Percentiles rank a stretch among this genome's conserved stretches.
phyloP scores from a whole-genome alignment of 2,113 vertebrate species.

The Sinocyclocheilus maitianheensis region DNA sequence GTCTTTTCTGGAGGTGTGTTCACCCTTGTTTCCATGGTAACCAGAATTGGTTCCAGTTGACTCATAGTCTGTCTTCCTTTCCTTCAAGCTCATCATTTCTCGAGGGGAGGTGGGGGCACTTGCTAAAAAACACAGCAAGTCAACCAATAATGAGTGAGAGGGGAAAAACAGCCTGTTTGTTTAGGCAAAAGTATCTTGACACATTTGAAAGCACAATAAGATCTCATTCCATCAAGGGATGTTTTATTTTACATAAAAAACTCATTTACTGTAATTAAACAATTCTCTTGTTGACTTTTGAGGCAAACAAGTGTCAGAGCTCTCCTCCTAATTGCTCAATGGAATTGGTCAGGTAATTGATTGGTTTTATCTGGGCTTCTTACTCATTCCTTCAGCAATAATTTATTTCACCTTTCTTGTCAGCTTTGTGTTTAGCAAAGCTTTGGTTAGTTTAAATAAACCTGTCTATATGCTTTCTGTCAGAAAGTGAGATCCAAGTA shows the following conservation, averaged over 20 bases:
- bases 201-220: conserved; percentile 8
- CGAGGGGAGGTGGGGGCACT: conserved; percentile 96
- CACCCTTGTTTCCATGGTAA: conserved; percentile 93
- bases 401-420: conserved; percentile 26
- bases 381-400: not conserved
- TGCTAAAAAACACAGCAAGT: conserved; percentile 71
- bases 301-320: conserved; percentile 13
- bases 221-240: conserved; percentile 18
- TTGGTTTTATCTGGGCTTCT: conserved; percentile 23
- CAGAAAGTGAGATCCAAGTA: conserved; percentile 1
- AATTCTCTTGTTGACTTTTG: conserved; percentile 14
- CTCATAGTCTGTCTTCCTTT: conserved; percentile 95
- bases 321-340: conserved; percentile 33
- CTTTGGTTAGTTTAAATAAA: conserved; percentile 9
- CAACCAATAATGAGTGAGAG: conserved; percentile 12
- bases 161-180: not conserved
- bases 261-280: conserved; percentile 30
- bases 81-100: conserved; percentile 96
- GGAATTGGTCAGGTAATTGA: conserved; percentile 18
- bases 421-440: conserved; percentile 19
- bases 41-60: conserved; percentile 88
- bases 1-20: conserved; percentile 96
- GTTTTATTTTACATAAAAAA: conserved; percentile 29
- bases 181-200: not conserved
- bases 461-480: conserved; percentile 12